Evolutionary conservation across 2,113 vertebrate genomes (phyloP), one percentile per base, ranked within the genome.

Genomic region (Percopsis transmontana): DNA sequence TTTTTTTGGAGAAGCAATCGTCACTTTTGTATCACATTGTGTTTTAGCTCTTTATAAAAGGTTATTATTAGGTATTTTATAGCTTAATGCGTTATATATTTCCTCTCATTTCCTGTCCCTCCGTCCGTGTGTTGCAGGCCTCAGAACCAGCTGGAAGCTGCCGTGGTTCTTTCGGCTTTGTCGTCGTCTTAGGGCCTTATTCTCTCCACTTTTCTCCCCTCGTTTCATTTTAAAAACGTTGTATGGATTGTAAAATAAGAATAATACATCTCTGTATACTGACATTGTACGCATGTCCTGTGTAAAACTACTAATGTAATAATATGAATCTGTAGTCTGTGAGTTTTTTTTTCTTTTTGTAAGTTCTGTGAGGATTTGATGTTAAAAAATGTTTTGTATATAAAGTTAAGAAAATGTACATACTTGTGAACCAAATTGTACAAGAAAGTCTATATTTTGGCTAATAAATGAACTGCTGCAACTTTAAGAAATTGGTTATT

Each of bases 381-480:
- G 91, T 93, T 93, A 83, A 88, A 83, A 88, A 86, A 86, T 91
- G 90, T 92, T 97, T 95, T 97, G 94, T 98, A 96, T 96, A 98
- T 98, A 97, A 90, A 86, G 94, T 93, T 92, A 94, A 92, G 91
- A 93, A 96, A 94, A 93, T 98, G 96, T 98, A 99, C 93, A 99
- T 99, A 98, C 68, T 93, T 96, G 96, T 96, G 96, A 98, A 95
- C 94, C 94, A 94, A 97, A 98, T 96, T 98, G 97, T 98, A 98
- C 96, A 96, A 98, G 94, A 98, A 99, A 98, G 94, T 97, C 94
- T 99, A 95, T 98, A 99, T 99, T 98, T 99, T 98, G 96, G 95
- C 96, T 98, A 99, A 99, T 99, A 98, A 98, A 98, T 95, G 95
- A 98, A 95, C 92, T 94, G 94, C 95, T 97, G 94, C 94, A 96